These are phyloP conservation scores for Chlorospingus semifuscus DNA, from an alignment of 2,797 vertebrate genomes.

Conservation along the genomic window DNA sequence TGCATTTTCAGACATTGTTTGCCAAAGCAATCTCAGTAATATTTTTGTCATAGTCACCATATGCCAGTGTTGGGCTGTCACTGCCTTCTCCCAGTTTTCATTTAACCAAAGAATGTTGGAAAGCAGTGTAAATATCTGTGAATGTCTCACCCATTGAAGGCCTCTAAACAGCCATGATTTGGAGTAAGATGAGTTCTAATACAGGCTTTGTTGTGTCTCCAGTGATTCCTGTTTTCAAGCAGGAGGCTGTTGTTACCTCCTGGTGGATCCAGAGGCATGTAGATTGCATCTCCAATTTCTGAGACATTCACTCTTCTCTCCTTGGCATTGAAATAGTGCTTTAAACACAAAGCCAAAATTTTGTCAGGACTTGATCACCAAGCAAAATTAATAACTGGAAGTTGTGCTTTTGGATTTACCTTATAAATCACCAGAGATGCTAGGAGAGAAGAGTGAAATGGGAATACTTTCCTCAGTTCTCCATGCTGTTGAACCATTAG, in stretches of 20 bases:
- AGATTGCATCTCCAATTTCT: background rate
- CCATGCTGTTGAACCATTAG: background rate
- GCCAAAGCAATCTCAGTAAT: background rate
- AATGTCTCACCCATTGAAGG: background rate
- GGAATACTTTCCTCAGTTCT: background rate
- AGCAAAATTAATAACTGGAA: background rate
- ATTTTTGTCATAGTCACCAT: background rate
- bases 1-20: background rate
- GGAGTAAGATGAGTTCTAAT: background rate
- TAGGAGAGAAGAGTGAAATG: constrained; percentile 14
- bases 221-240: background rate
- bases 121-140: background rate
- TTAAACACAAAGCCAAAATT: background rate
- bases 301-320: background rate
- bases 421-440: background rate
- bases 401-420: background rate
- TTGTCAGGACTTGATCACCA: background rate
- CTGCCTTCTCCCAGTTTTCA: background rate
- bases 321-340: background rate
- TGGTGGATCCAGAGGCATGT: constrained; percentile 6
- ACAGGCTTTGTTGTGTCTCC: background rate
- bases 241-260: background rate
- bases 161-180: background rate
- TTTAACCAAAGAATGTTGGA: background rate
- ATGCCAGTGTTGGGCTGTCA: background rate